Evolutionary conservation across 2,113 vertebrate genomes (phyloP).

Genomic region (Drymodes brunneopygia): DNA sequence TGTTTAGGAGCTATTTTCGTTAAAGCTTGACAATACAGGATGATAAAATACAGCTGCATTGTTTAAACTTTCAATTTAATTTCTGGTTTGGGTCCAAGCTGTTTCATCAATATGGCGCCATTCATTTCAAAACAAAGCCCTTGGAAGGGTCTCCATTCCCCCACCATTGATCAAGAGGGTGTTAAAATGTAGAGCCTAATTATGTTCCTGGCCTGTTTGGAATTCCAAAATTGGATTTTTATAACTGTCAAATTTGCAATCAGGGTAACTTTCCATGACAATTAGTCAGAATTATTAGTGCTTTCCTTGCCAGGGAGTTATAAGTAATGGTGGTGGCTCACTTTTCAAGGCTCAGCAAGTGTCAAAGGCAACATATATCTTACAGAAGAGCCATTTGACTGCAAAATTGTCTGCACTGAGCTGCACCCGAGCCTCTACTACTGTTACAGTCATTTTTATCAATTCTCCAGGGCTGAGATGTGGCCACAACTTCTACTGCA

Average conservation of each 20-base stretch:
- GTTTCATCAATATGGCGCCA: constrained; percentile 58
- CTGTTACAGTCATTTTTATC: constrained; percentile 12
- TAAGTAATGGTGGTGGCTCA: neutral
- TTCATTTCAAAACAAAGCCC: constrained; percentile 55
- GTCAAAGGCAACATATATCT: neutral
- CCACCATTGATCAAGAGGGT: constrained; percentile 51
- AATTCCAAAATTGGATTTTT: constrained; percentile 53
- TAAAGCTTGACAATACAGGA: constrained; percentile 58
- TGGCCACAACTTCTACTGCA: neutral
- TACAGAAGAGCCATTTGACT: neutral
- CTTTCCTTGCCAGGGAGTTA: constrained; percentile 21
- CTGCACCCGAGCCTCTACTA: constrained; percentile 23
- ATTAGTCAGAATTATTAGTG: constrained; percentile 38
- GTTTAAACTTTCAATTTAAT: constrained; percentile 65
- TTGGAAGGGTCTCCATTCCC: constrained; percentile 36
- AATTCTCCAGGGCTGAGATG: neutral
- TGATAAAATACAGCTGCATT: constrained; percentile 67
- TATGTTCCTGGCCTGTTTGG: constrained; percentile 19
- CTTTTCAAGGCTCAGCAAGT: neutral
- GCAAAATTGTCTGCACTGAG: neutral
- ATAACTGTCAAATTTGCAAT: constrained; percentile 53
- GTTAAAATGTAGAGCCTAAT: constrained; percentile 51
- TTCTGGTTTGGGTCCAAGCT: constrained; percentile 38
- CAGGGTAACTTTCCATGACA: constrained; percentile 29
- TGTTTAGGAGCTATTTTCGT: constrained; percentile 63